A percentile compares a stretch with the other conserved stretches of the same genome.
phyloP scores from a whole-genome alignment of 2,113 vertebrate genomes.

The Pyrgilauda ruficollis region DNA sequence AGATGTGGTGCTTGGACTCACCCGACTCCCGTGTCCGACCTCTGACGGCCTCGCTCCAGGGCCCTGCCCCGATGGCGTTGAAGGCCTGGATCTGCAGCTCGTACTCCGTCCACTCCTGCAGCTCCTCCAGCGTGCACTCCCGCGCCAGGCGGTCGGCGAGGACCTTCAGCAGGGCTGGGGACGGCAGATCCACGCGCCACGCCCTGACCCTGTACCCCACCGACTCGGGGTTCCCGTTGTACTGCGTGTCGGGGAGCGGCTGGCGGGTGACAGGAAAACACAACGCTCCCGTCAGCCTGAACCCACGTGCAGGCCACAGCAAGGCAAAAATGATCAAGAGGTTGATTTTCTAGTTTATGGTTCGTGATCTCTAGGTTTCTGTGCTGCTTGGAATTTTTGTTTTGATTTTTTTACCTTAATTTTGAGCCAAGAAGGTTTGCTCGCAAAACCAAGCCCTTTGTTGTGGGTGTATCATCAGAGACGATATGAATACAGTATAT shows the following conservation, averaged over 20 bases:
- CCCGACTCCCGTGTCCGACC: conserved; percentile 87
- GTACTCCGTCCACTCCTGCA: conserved; percentile 90
- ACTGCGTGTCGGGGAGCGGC: conserved; percentile 85
- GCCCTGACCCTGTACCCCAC: conserved; percentile 86
- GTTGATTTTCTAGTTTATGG: neutral
- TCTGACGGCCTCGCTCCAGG: conserved; percentile 83
- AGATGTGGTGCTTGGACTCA: neutral
- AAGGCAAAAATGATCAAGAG: neutral
- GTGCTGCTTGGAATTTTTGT: neutral
- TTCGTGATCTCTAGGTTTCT: neutral
- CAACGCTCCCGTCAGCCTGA: neutral
- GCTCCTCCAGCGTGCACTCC: conserved; percentile 82
- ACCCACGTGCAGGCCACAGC: rapidly evolving
- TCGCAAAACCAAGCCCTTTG: neutral
- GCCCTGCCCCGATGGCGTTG: conserved; percentile 90
- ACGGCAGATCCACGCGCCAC: conserved; percentile 72
- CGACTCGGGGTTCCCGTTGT: conserved; percentile 88
- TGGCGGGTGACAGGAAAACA: neutral
- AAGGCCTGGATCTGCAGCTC: conserved; percentile 89
- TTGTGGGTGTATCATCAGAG: conserved; percentile 4
- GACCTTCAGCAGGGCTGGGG: conserved; percentile 58
- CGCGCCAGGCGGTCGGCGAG: conserved; percentile 73
- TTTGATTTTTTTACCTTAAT: neutral
- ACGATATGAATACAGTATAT: conserved; percentile 8
- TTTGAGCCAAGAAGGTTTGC: neutral